Evolutionary conservation across 2,888 invertebrate genomes (phyloP).

Genomic region (Creontiades dilutus): DNA sequence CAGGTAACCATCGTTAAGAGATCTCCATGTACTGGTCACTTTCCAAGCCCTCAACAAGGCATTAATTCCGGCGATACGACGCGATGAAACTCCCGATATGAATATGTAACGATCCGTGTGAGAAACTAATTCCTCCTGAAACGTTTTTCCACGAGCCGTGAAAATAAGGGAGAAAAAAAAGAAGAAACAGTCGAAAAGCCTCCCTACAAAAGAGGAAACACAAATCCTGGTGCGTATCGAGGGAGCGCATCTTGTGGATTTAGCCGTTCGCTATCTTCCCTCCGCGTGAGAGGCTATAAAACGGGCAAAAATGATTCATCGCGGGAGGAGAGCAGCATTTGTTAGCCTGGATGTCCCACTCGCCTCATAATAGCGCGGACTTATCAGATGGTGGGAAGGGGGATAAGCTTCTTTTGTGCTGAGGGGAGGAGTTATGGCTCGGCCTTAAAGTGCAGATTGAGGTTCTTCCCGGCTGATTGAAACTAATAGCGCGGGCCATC

Average conservation of each 20-base stretch:
- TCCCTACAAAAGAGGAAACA: constrained; percentile 53
- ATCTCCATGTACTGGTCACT: background rate
- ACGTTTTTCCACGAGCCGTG: constrained; percentile 43
- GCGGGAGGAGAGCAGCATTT: constrained; percentile 54
- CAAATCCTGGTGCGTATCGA: constrained; percentile 60
- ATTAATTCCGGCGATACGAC: constrained; percentile 6
- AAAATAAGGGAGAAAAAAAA: constrained; percentile 13
- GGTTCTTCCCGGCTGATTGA: constrained; percentile 52
- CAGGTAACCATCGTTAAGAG: background rate
- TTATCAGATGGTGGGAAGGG: constrained; percentile 49
- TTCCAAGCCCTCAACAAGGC: background rate
- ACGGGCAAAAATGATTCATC: constrained; percentile 62
- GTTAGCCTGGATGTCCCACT: constrained; percentile 62
- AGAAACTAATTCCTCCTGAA: constrained; percentile 39
- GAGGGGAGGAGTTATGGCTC: constrained; percentile 45
- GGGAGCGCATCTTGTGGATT: constrained; percentile 64
- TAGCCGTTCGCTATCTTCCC: constrained; percentile 39
- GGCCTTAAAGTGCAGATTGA: constrained; percentile 48
- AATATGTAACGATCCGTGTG: constrained; percentile 59
- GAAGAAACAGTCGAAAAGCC: background rate
- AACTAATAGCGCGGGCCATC: constrained; percentile 49
- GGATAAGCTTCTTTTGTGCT: constrained; percentile 65
- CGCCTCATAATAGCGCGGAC: constrained; percentile 48
- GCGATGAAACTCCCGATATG: constrained; percentile 39
- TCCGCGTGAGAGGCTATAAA: constrained; percentile 51